Evolutionary conservation across 2,113 vertebrate genomes (phyloP).

Genomic region (Vulpes lagopus): DNA sequence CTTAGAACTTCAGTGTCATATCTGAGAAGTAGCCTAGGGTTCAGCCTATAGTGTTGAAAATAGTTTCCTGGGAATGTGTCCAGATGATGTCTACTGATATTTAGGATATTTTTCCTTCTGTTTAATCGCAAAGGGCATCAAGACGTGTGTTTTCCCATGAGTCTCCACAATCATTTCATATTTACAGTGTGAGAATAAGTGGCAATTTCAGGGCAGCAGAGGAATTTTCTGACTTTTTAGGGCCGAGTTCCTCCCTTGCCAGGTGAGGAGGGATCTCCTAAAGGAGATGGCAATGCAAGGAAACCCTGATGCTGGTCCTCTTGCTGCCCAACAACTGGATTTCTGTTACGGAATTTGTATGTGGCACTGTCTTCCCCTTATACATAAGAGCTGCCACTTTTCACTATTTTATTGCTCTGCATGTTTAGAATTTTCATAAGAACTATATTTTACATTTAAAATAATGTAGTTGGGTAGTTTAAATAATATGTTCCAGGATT

Average conservation of each 20-base stretch:
- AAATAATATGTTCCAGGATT: not conserved
- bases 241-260: not conserved
- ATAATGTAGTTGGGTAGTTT: not conserved
- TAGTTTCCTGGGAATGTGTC: not conserved
- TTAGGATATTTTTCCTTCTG: not conserved
- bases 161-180: not conserved
- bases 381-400: not conserved
- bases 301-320: rapidly evolving
- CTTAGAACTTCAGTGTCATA: not conserved
- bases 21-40: not conserved
- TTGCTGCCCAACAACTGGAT: rapidly evolving
- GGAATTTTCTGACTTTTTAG: not conserved
- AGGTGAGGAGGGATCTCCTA: not conserved
- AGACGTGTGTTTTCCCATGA: not conserved
- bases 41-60: not conserved
- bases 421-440: not conserved
- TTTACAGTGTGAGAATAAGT: not conserved
- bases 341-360: not conserved
- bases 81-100: not conserved
- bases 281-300: not conserved
- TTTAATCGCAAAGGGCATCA: not conserved
- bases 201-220: not conserved
- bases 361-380: not conserved
- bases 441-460: not conserved
- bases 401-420: not conserved